Base-by-base conservation (phyloP, 2,888 invertebrate genomes). In the Cryptocephalus moraei region DNA sequence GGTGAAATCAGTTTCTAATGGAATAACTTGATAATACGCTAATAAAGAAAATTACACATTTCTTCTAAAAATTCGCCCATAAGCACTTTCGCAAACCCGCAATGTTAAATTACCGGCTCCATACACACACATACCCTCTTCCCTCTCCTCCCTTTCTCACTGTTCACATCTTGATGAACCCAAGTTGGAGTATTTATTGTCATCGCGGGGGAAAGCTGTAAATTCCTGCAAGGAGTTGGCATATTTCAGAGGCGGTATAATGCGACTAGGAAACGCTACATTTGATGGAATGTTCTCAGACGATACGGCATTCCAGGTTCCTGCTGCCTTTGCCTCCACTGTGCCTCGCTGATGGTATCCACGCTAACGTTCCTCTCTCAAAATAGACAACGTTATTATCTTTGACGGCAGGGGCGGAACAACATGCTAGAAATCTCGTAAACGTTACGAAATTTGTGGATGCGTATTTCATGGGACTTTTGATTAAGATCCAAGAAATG, bases 371-470 rank as follows among this genome's bases (percentile, higher is more conserved):
- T 22, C 22, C 22, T 22, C 22, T 22, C 22, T 22, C 57, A 63
- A 65, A 65, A 64, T 65, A 66, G 66, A 65, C 65, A 65, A 64
- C 65, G 63, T 65, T 66, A 66, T 66, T 65, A 64, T 60, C 59
- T 62, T 60, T 57, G 11, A 36, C 11, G n/a, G 3, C 12, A 11
- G 36, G 36, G n/a, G 36, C n/a, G 11, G 36, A 36, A 6, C 22
- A 22, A 22, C 22, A 22, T 4, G 22, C 22, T 22, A 6, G 22
- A 22, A 6, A 22, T 22, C 22, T 22, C 22, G 6, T 22, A 22
- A 22, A 22, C 22, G 22, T 2, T 22, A 22, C 22, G 22, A 22
- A 22, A 22, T 22, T 22, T 22, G 22, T 22, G 22, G 22, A 22
- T 22, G 6, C 6, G 22, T 22, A 22, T 22, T 22, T 22, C 22